phyloP scores from a whole-genome alignment of 2,888 invertebrate genomes.

The Imbricaverruca yamaguchii region DNA sequence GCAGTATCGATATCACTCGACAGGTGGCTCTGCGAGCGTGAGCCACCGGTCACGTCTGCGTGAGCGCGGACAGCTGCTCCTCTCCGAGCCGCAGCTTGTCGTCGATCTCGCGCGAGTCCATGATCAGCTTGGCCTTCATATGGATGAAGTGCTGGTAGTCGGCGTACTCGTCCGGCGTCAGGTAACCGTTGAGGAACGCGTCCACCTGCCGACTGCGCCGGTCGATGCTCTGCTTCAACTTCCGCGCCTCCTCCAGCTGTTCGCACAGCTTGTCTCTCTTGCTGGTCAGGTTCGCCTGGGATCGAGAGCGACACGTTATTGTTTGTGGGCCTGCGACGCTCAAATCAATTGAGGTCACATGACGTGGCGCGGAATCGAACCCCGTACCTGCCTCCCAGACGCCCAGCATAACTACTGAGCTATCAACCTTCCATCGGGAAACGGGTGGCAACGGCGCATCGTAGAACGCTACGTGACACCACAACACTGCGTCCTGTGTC shows the following conservation, averaged over 20 bases:
- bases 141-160: slow-evolving; percentile 77
- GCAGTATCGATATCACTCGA: slow-evolving; percentile 1
- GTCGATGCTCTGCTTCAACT: slow-evolving; percentile 71
- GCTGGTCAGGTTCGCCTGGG: slow-evolving; percentile 53
- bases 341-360: too few relatives aligned
- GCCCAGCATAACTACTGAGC: too few relatives aligned
- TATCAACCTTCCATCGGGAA: too few relatives aligned
- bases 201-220: slow-evolving; percentile 63
- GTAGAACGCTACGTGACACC: too few relatives aligned
- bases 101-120: slow-evolving; percentile 70
- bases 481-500: too few relatives aligned
- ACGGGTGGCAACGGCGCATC: too few relatives aligned
- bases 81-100: slow-evolving; percentile 75
- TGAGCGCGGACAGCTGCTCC: slow-evolving; percentile 66
- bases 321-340: too few relatives aligned
- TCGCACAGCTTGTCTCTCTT: slow-evolving; percentile 67
- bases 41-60: slow-evolving; percentile 42
- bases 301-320: not conserved
- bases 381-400: too few relatives aligned
- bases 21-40: not conserved
- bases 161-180: slow-evolving; percentile 62
- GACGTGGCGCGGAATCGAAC: too few relatives aligned
- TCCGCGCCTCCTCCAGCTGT: slow-evolving; percentile 74
- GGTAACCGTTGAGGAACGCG: slow-evolving; percentile 59
- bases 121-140: slow-evolving; percentile 76